A percentile compares a stretch with the other conserved stretches of the same genome.
phyloP scores from a whole-genome alignment of 1,140 invertebrate genomes.

The Ostrea denselamellosa region DNA sequence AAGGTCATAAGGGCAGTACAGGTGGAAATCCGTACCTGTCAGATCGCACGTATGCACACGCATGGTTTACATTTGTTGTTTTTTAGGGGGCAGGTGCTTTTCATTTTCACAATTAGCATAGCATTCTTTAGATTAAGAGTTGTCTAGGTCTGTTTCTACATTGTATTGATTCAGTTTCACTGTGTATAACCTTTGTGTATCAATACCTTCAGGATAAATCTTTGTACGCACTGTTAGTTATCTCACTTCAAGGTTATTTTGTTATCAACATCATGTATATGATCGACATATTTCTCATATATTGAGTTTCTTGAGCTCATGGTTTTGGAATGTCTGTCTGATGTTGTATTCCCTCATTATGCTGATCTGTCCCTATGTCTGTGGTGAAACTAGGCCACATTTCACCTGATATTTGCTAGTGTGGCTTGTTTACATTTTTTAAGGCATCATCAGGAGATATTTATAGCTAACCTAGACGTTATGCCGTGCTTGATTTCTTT shows the following conservation, averaged over 20 bases:
- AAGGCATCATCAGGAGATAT: neutral
- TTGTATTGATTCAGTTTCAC: neutral
- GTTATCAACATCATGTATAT: neutral
- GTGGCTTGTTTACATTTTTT: slow-evolving; percentile 33
- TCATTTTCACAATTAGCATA: slow-evolving; percentile 6
- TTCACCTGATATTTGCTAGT: neutral
- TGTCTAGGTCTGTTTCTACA: neutral
- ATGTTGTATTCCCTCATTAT: neutral
- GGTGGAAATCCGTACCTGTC: slow-evolving; percentile 10
- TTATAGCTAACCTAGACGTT: slow-evolving; percentile 19
- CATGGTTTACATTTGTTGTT: neutral
- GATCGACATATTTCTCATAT: neutral
- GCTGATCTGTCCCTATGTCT: neutral
- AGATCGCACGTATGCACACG: slow-evolving; percentile 4
- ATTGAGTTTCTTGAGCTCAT: neutral
- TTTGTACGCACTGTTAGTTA: neutral
- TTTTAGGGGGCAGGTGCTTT: slow-evolving; percentile 13
- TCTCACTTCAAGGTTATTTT: neutral
- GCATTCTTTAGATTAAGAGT: slow-evolving; percentile 8
- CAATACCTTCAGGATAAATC: neutral
- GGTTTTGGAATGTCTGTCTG: neutral
- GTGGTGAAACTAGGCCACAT: neutral
- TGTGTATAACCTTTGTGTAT: neutral
- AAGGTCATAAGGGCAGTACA: neutral
- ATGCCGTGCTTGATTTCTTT: neutral